A percentile compares a stretch with the other conserved stretches of the same genome.
phyloP scores from a whole-genome alignment of 2,888 invertebrate species.

The Amphiduros pacificus region DNA sequence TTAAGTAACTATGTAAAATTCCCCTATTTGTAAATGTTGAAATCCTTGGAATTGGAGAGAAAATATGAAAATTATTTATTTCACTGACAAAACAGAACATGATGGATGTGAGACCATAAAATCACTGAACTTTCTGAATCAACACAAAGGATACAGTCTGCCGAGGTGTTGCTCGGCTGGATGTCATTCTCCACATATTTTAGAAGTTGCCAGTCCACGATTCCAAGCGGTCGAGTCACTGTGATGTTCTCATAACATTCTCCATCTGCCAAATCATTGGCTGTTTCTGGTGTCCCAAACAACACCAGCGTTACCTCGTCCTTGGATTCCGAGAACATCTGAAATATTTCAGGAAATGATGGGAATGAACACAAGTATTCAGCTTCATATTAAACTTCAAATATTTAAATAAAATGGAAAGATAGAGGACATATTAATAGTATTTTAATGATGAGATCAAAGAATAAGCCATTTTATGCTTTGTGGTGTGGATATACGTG shows the following conservation, averaged over 20 bases:
- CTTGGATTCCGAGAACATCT: slow-evolving; percentile 71
- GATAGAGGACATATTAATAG: neutral
- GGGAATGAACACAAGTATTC: neutral
- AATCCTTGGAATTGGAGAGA: too few relatives aligned
- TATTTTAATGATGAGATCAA: neutral
- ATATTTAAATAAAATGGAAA: neutral
- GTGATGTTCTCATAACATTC: slow-evolving; percentile 66
- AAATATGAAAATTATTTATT: too few relatives aligned
- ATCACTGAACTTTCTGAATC: neutral
- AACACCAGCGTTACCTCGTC: slow-evolving; percentile 70
- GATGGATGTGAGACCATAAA: too few relatives aligned
- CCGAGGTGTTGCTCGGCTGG: slow-evolving; percentile 61
- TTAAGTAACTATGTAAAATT: too few relatives aligned
- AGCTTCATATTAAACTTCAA: neutral
- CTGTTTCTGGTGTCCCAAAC: slow-evolving; percentile 68
- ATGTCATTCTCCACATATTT: slow-evolving; percentile 56
- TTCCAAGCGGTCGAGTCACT: slow-evolving; percentile 62
- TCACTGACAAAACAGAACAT: too few relatives aligned
- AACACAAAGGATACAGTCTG: slow-evolving; percentile 66
- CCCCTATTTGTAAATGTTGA: too few relatives aligned
- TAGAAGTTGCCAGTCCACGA: slow-evolving; percentile 69
- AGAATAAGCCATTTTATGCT: neutral
- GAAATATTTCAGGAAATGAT: slow-evolving; percentile 14
- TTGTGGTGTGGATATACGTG: neutral
- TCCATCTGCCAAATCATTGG: slow-evolving; percentile 59